Evolutionary conservation across 1,140 invertebrate species (phyloP).

Genomic region (Cydia amplana): DNA sequence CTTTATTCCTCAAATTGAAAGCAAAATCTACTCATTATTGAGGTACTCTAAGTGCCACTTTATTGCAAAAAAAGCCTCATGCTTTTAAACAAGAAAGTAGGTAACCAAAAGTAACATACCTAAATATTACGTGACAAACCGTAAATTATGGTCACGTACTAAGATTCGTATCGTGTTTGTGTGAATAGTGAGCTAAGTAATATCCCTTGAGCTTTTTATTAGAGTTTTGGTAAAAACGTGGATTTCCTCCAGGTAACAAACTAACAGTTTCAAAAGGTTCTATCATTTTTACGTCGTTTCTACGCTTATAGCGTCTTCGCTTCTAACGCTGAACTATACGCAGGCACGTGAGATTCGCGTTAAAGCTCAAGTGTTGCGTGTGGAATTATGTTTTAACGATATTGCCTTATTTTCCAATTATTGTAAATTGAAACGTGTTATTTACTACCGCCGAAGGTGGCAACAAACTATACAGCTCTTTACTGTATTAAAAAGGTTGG

Average conservation of each 20-base stretch:
- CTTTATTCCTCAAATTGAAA: background rate
- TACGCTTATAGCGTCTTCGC: background rate
- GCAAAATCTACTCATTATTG: background rate
- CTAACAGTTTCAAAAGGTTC: constrained; percentile 6
- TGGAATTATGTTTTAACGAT: background rate
- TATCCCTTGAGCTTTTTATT: constrained; percentile 5
- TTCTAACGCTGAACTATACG: background rate
- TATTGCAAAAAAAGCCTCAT: background rate
- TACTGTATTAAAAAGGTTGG: no score
- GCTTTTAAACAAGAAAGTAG: no score
- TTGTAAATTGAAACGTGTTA: background rate
- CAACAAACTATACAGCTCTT: background rate
- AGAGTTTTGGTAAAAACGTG: background rate
- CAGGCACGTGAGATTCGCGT: constrained; percentile 5
- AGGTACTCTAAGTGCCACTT: background rate
- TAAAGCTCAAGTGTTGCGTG: background rate
- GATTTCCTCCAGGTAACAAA: constrained; percentile 2
- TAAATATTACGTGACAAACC: background rate
- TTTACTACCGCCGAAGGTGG: background rate
- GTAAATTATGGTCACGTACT: constrained; percentile 17
- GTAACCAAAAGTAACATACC: background rate
- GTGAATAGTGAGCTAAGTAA: background rate
- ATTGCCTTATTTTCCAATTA: constrained; percentile 5
- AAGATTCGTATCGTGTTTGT: background rate
- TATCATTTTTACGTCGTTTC: background rate